Conservation (phyloP, 1,140 invertebrate species). For the Apocrypta bakeri region DNA sequence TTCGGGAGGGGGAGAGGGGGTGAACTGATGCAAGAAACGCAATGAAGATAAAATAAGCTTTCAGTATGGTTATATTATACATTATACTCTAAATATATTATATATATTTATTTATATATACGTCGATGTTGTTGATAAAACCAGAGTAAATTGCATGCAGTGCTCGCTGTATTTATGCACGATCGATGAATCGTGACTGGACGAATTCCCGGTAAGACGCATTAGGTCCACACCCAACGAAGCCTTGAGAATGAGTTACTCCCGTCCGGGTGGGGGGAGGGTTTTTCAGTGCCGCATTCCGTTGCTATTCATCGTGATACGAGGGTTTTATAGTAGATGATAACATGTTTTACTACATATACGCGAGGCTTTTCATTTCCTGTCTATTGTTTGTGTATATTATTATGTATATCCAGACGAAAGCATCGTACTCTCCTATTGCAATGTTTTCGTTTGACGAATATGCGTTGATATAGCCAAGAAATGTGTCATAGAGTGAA, state of each 20-base stretch:
- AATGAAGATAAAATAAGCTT: not conserved
- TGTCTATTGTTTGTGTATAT: not conserved
- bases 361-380: not conserved
- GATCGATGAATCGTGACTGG: constrained; percentile 30
- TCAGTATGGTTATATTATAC: not conserved
- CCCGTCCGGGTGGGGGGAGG: not conserved
- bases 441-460: too few species aligned
- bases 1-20: too few species aligned
- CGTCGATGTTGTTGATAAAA: constrained; percentile 21
- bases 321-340: not conserved
- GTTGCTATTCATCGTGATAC: not conserved
- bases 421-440: not conserved
- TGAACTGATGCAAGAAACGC: not conserved
- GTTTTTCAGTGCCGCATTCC: not conserved
- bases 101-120: constrained; percentile 11
- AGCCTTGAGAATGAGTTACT: constrained; percentile 44
- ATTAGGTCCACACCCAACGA: constrained; percentile 36
- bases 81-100: not conserved
- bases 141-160: constrained; percentile 36
- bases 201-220: constrained; percentile 25
- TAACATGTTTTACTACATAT: constrained; percentile 4
- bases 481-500: not conserved
- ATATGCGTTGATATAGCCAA: not conserved
- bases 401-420: not conserved
- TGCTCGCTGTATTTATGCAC: constrained; percentile 40